phyloP scores from a whole-genome alignment of 2,113 vertebrate species.

The Petrocephalus zakoni region DNA sequence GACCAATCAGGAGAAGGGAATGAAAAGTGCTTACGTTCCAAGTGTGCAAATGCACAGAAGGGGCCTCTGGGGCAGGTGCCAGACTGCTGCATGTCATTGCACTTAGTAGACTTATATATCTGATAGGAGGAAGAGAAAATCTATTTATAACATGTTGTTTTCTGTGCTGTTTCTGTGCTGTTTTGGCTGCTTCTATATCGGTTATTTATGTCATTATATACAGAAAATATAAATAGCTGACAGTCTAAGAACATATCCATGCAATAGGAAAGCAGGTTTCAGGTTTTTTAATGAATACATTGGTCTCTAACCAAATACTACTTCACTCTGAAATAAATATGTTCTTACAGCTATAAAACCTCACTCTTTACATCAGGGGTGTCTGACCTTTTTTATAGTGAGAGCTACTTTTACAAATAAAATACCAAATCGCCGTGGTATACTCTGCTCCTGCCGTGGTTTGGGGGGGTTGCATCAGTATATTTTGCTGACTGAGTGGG shows the following conservation, averaged over 20 bases:
- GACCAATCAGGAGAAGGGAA: not conserved
- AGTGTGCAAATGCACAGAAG: slow-evolving; percentile 97
- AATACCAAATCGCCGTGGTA: not conserved
- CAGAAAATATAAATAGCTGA: not conserved
- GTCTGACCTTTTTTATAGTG: not conserved
- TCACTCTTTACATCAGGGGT: not conserved
- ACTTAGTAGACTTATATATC: slow-evolving; percentile 98
- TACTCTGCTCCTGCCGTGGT: not conserved
- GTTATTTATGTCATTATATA: no score
- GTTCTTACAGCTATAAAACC: not conserved
- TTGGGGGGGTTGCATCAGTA: not conserved
- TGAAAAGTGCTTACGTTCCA: slow-evolving; percentile 76
- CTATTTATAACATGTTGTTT: no score
- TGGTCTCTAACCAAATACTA: not conserved
- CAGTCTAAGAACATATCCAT: not conserved
- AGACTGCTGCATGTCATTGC: slow-evolving; percentile 96
- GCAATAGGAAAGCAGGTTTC: not conserved
- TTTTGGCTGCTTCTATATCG: no score
- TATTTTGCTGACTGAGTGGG: not conserved
- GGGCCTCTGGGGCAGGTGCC: slow-evolving; percentile 94
- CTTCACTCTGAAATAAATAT: not conserved
- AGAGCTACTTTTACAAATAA: not conserved
- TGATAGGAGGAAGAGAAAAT: slow-evolving; percentile 40
- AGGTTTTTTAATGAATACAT: not conserved
- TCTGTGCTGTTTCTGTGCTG: no score